Evolutionary conservation across 1,140 invertebrate genomes (phyloP).

Genomic region (Drosophila saltans): DNA sequence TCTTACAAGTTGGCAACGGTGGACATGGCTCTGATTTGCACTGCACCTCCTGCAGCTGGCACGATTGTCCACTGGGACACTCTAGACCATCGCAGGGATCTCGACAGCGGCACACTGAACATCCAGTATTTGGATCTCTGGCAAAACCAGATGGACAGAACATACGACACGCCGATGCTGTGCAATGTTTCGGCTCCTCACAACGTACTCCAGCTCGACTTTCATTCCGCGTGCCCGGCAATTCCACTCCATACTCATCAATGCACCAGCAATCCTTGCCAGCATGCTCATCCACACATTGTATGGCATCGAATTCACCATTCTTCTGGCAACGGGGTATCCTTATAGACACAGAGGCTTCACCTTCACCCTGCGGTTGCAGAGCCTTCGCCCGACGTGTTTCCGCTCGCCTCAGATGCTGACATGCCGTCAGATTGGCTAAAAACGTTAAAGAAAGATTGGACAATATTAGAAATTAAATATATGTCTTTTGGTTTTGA

Average conservation of each 20-base stretch:
- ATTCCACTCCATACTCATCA: constrained; percentile 90
- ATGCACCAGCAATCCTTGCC: constrained; percentile 91
- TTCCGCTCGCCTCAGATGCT: constrained; percentile 87
- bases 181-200: constrained; percentile 87
- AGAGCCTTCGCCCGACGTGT: constrained; percentile 86
- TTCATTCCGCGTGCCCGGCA: constrained; percentile 89
- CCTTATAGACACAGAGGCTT: constrained; percentile 83
- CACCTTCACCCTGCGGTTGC: constrained; percentile 65
- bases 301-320: constrained; percentile 90
- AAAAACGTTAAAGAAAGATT: constrained; percentile 13
- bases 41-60: constrained; percentile 90
- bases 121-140: constrained; percentile 86
- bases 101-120: constrained; percentile 90
- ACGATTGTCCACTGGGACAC: constrained; percentile 89
- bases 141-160: constrained; percentile 92
- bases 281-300: constrained; percentile 88
- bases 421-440: constrained; percentile 86
- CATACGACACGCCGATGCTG: constrained; percentile 93
- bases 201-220: constrained; percentile 88
- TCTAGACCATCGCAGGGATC: constrained; percentile 90
- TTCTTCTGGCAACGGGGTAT: constrained; percentile 87
- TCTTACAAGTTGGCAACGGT: constrained; percentile 92
- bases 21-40: constrained; percentile 91
- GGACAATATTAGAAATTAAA: too few relatives aligned
- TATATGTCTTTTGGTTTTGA: too few relatives aligned